Evolutionary conservation across 2,113 vertebrate genomes (phyloP), one percentile per base, ranked within the genome.

Genomic region (Antigone vipio): DNA sequence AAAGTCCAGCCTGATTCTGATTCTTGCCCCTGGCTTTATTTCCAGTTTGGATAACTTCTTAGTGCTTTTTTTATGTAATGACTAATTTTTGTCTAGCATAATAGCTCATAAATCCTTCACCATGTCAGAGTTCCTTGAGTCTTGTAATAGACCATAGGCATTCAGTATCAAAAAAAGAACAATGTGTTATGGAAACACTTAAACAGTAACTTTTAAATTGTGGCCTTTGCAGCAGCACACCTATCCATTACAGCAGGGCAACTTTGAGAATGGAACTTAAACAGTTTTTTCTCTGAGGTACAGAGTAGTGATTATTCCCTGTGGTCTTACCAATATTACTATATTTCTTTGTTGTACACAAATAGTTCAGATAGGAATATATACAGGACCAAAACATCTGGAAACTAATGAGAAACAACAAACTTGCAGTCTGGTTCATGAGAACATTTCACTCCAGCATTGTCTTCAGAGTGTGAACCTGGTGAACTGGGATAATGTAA

Each of bases 201-300:
- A 15, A 77, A 49, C 62, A 38, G 47, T 40, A 40, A 53, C 82
- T 89, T 94, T 91, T 60, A 79, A 95, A 91, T 91, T 59, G 62
- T 26, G 24, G 21, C 45, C 55, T 95, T 58, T 77, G 67, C 93
- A 95, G 71, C 72, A 89, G 85, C 91, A 91, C 38, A 78, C 71
- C 55, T 88, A 55, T 82, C 84, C 68, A 7, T 82, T 95, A 89
- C 55, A 92, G 88, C 85, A 74, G 62, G 59, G 85, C n/a, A 82
- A 23, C 89, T 85, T 62, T 83, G 79, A 95, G 67, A 95, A 83
- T 74, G 71, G 56, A 89, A 53, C 40, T 55, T 92, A 78, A 89
- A 72, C 76, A 8, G 24, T 27, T 32, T 58, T 80, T 38, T 38
- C 38, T 52, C 38, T 47, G 40, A 69, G 69, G 34, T 76, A 29